A percentile compares a stretch with the other conserved stretches of the same genome.
Evolutionary conservation across 2,113 vertebrate genomes (phyloP).

Genomic region (Thalassoma bifasciatum): DNA sequence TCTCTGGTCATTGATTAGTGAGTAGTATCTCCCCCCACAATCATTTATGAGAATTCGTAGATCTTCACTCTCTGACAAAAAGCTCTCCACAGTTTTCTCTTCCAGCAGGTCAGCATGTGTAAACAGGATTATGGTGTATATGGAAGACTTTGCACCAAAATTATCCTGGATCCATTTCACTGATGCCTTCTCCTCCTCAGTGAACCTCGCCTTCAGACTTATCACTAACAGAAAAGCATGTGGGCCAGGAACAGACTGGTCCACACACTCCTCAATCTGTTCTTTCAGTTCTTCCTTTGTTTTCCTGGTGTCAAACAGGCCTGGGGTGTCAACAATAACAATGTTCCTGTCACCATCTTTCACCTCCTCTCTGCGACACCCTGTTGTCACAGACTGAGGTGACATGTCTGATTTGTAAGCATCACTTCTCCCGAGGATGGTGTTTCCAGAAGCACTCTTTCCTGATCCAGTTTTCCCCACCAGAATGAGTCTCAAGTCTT

Average conservation of each 20-base stretch:
- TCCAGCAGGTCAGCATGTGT: conserved; percentile 56
- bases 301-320: conserved; percentile 48
- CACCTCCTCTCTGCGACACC: conserved; percentile 5
- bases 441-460: conserved; percentile 72
- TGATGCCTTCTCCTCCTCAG: conserved; percentile 38
- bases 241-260: conserved; percentile 53
- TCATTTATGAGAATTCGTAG: conserved; percentile 15
- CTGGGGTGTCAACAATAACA: conserved; percentile 68
- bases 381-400: not conserved
- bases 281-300: not conserved
- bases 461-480: conserved; percentile 60
- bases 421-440: conserved; percentile 20
- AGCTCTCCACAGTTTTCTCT: conserved; percentile 12
- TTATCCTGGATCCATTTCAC: conserved; percentile 57
- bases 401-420: not conserved
- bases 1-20: conserved; percentile 40
- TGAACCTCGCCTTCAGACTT: conserved; percentile 45
- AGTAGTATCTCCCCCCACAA: conserved; percentile 48
- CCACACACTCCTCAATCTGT: conserved; percentile 56
- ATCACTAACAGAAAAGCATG: conserved; percentile 70
- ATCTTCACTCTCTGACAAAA: not conserved
- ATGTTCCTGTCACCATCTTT: conserved; percentile 2
- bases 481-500: conserved; percentile 44
- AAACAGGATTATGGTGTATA: conserved; percentile 65
- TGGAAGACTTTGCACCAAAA: conserved; percentile 39